Conservation (phyloP, 1,140 invertebrate species). For the Meloidogyne exigua region DNA sequence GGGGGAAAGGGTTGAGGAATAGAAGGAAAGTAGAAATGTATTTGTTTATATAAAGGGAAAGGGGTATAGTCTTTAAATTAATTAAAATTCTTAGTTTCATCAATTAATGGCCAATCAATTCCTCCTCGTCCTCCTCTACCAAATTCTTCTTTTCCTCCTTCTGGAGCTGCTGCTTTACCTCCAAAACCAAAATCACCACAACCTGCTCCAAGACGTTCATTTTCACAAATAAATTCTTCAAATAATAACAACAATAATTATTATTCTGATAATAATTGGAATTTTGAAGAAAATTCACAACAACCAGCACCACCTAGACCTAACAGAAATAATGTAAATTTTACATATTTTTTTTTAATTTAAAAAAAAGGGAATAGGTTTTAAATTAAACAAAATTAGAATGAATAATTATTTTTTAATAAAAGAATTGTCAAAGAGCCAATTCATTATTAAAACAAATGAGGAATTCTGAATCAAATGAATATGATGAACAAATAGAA, state of each 20-base stretch:
- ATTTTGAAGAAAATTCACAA: not conserved
- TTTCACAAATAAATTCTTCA: not conserved
- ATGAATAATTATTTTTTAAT: not conserved
- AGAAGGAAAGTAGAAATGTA: too few relatives aligned
- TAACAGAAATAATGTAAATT: not conserved
- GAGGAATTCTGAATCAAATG: not conserved
- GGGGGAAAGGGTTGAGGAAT: too few relatives aligned
- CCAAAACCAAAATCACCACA: conserved; percentile 27
- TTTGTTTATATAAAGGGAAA: too few relatives aligned
- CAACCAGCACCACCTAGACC: not conserved
- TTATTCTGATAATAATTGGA: not conserved
- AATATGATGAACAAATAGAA: conserved; percentile 1
- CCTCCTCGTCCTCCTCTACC: not conserved
- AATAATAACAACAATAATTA: not conserved
- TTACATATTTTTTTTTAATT: not conserved
- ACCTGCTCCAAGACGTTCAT: conserved; percentile 13
- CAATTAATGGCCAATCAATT: not conserved
- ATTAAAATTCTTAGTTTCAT: not conserved
- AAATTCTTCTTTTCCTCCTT: not conserved
- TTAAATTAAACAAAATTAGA: too few relatives aligned
- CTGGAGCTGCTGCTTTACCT: not conserved
- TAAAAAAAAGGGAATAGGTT: too few relatives aligned
- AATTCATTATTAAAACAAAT: not conserved
- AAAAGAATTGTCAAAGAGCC: not conserved
- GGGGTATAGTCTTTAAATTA: too few relatives aligned